Evolutionary conservation across 2,113 vertebrate genomes (phyloP).

Genomic region (Desmodus rotundus): DNA sequence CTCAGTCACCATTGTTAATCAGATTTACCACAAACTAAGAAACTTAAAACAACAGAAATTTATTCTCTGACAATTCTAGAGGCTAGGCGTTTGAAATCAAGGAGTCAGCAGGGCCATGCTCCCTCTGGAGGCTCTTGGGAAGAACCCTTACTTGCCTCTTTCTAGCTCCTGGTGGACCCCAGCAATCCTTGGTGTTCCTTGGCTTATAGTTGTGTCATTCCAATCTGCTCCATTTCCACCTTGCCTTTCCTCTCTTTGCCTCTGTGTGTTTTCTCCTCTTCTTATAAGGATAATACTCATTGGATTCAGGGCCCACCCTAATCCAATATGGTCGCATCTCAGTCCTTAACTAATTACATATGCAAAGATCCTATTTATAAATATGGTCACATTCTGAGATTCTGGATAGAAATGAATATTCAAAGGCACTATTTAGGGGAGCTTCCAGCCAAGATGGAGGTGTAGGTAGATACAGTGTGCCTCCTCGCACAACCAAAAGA

Average conservation of each 20-base stretch:
- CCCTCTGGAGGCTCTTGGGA: background rate
- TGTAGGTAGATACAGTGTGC: no score
- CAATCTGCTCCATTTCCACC: background rate
- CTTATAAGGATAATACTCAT: background rate
- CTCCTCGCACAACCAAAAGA: no score
- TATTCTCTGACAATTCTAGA: no score
- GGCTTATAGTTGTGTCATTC: background rate
- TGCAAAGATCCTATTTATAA: background rate
- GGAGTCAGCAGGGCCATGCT: no score
- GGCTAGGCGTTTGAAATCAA: no score
- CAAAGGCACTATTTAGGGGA: background rate
- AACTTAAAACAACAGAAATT: background rate
- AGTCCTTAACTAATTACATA: background rate
- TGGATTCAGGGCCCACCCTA: background rate
- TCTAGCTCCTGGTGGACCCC: background rate
- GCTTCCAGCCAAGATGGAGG: no score
- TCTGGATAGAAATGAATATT: background rate
- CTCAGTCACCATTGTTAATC: background rate
- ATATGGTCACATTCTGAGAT: background rate
- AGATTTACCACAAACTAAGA: background rate
- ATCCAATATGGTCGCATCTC: background rate
- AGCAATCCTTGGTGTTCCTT: background rate
- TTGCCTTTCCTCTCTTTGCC: background rate
- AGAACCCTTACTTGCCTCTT: background rate
- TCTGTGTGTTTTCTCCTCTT: background rate